phyloP scores from a whole-genome alignment of 2,113 vertebrate species.

The Kryptolebias marmoratus region DNA sequence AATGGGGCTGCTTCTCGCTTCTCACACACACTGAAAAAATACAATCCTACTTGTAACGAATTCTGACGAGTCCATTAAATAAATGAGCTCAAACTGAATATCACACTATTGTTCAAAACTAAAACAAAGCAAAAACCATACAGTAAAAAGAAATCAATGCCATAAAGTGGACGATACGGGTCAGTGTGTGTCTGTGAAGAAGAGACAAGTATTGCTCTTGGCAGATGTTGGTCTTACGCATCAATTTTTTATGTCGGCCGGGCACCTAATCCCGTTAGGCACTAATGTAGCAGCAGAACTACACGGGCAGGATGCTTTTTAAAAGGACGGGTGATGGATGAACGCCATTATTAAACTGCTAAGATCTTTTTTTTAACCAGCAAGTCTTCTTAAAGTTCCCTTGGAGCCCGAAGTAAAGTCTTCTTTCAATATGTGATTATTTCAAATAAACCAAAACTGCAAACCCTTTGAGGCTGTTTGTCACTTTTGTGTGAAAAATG shows the following conservation, averaged over 20 bases:
- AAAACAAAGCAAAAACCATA: neutral
- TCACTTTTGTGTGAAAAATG: neutral
- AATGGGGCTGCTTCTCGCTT: constrained; percentile 8
- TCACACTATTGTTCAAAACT: neutral
- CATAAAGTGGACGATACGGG: constrained; percentile 31
- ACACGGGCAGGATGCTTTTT: neutral
- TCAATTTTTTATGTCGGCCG: constrained; percentile 49
- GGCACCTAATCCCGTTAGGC: constrained; percentile 20
- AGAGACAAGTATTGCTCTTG: constrained; percentile 22
- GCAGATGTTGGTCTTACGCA: constrained; percentile 17
- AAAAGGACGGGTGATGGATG: neutral
- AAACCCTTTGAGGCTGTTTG: neutral
- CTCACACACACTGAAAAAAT: neutral
- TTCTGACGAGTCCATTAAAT: neutral
- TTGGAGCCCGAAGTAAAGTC: neutral
- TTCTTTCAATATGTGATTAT: too few species aligned
- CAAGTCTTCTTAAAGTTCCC: too few species aligned
- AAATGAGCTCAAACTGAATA: neutral
- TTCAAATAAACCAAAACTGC: neutral
- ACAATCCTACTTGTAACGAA: neutral
- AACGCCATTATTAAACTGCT: neutral
- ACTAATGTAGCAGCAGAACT: neutral
- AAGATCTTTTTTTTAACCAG: neutral
- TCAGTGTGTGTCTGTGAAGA: constrained; percentile 23
- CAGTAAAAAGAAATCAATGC: neutral